A percentile compares a stretch with the other conserved stretches of the same genome.
Evolutionary conservation across 1,140 invertebrate genomes (phyloP).

Genomic region (Copidosoma floridanum): DNA sequence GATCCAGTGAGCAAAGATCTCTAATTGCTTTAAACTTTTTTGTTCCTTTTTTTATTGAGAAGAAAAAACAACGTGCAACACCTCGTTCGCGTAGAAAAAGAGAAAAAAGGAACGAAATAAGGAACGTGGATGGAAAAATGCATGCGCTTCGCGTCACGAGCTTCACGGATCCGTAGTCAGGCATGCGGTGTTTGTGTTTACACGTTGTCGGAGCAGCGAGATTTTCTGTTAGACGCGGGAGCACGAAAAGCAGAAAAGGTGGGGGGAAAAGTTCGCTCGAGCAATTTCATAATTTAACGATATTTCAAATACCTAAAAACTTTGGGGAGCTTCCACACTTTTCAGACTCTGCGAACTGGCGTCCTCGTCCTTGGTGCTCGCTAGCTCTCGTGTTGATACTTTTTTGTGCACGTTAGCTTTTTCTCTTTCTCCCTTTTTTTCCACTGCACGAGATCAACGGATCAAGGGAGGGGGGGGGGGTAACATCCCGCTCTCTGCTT

Average conservation of each 20-base stretch:
- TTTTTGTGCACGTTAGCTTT: background rate
- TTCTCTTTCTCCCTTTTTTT: background rate
- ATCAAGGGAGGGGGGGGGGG: too few relatives aligned
- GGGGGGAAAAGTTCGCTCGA: slow-evolving; percentile 9
- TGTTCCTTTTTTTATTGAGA: too few relatives aligned
- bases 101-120: background rate
- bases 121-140: background rate
- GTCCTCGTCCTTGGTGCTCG: background rate
- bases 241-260: too few relatives aligned
- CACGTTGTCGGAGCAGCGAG: too few relatives aligned
- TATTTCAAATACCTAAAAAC: slow-evolving; percentile 25
- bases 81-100: too few relatives aligned
- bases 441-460: background rate
- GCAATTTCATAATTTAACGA: slow-evolving; percentile 30
- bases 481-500: too few relatives aligned
- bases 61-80: too few relatives aligned
- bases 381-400: slow-evolving; percentile 2
- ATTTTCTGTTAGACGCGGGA: too few relatives aligned
- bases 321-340: slow-evolving; percentile 20
- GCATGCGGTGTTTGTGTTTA: background rate
- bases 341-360: slow-evolving; percentile 1
- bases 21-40: slow-evolving; percentile 14
- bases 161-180: too few relatives aligned
- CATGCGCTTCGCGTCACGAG: background rate
- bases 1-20: background rate